Conservation (phyloP, 1,140 invertebrate species). For the Eueides isabella region DNA sequence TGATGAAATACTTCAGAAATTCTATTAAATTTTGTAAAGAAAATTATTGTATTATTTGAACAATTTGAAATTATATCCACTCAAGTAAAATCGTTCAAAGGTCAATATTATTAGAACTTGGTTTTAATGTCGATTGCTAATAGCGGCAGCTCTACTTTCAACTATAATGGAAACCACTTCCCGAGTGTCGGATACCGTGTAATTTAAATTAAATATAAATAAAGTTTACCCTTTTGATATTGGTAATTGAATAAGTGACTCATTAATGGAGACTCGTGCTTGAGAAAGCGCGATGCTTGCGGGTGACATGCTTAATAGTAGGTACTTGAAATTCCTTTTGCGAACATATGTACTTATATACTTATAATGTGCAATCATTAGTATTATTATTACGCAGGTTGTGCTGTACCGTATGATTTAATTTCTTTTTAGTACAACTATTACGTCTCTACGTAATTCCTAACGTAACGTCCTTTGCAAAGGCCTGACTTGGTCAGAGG, state of each 20-base stretch:
- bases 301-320: neutral
- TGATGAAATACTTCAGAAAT: neutral
- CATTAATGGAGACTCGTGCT: neutral
- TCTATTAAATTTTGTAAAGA: neutral
- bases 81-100: conserved; percentile 6
- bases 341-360: neutral
- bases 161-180: conserved; percentile 20
- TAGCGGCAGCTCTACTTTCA: neutral
- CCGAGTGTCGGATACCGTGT: conserved; percentile 13
- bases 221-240: neutral
- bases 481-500: too few relatives aligned
- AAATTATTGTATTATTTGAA: neutral
- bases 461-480: too few relatives aligned
- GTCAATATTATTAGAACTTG: conserved; percentile 20
- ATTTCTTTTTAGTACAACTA: neutral
- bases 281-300: neutral
- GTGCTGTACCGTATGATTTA: neutral
- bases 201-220: conserved; percentile 15
- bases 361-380: too few relatives aligned
- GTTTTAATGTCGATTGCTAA: conserved; percentile 5
- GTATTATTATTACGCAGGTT: neutral
- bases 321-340: neutral
- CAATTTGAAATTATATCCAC: neutral
- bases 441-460: too few relatives aligned
- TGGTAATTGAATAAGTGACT: neutral